Percentiles rank a stretch among this genome's conserved stretches.
These are phyloP conservation scores for Dilophus febrilis DNA, from an alignment of 2,888 invertebrate species.

Conservation along the genomic window DNA sequence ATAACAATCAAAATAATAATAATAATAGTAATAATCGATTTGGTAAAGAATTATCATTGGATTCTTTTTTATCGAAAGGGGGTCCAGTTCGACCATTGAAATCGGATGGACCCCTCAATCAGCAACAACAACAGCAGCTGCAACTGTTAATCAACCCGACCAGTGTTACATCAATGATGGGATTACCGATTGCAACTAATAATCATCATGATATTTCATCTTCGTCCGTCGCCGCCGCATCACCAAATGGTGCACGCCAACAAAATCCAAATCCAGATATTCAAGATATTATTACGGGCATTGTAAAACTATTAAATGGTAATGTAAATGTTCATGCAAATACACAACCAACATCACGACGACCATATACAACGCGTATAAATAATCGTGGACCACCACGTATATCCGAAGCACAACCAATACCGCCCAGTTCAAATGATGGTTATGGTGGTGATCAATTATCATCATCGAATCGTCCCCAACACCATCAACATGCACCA, in stretches of 20 bases:
- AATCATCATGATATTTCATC: too few relatives aligned
- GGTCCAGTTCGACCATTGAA: slow-evolving; percentile 28
- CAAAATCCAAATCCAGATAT: slow-evolving; percentile 59
- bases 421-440: too few relatives aligned
- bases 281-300: slow-evolving; percentile 78
- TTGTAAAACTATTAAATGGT: slow-evolving; percentile 73
- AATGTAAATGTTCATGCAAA: slow-evolving; percentile 74
- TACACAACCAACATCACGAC: slow-evolving; percentile 37
- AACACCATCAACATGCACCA: slow-evolving; percentile 38
- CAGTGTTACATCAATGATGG: too few relatives aligned
- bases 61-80: slow-evolving; percentile 32
- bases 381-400: slow-evolving; percentile 82
- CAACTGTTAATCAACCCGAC: slow-evolving; percentile 13
- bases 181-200: too few relatives aligned
- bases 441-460: slow-evolving; percentile 39
- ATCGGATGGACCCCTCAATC: slow-evolving; percentile 18
- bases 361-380: slow-evolving; percentile 60
- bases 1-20: slow-evolving; percentile 14
- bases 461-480: slow-evolving; percentile 34
- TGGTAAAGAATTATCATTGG: slow-evolving; percentile 24
- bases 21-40: background rate
- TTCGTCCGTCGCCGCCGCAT: too few relatives aligned
- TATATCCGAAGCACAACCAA: slow-evolving; percentile 56
- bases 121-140: too few relatives aligned
- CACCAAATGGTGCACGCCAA: too few relatives aligned